Evolutionary conservation across 2,113 vertebrate genomes (phyloP).

Genomic region (Zosterops lateralis): DNA sequence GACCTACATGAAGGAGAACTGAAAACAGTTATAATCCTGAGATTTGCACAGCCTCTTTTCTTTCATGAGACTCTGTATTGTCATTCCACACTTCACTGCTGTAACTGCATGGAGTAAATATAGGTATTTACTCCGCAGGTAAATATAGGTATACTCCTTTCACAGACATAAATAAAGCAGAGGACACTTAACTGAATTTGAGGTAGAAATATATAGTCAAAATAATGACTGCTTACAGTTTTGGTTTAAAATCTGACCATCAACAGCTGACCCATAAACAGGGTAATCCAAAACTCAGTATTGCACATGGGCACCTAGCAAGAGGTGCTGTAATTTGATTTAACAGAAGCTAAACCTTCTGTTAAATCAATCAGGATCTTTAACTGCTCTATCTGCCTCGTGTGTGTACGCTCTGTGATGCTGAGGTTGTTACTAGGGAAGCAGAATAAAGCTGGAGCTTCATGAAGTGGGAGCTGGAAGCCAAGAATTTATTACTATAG

Average conservation of each 20-base stretch:
- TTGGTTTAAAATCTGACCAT: background rate
- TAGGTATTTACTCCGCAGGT: background rate
- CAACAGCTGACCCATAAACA: constrained; percentile 13
- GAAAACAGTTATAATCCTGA: background rate
- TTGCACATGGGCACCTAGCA: background rate
- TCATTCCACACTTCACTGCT: background rate
- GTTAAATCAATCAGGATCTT: constrained; percentile 32
- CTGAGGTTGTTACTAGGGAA: constrained; percentile 35
- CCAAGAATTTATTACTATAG: background rate
- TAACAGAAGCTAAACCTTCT: constrained; percentile 34
- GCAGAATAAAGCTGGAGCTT: background rate
- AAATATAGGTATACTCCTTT: background rate
- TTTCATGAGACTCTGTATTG: background rate
- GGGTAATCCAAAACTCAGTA: background rate
- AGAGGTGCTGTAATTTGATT: background rate
- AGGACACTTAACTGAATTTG: background rate
- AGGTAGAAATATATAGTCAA: background rate
- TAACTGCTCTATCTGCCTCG: background rate
- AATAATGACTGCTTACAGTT: background rate
- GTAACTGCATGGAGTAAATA: background rate
- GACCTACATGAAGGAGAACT: background rate
- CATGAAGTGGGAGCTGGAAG: background rate
- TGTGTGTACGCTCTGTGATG: background rate
- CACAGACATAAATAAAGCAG: background rate
- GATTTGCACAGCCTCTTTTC: background rate